These are phyloP conservation scores for Drosophila rhopaloa DNA, from an alignment of 1,140 invertebrate species.

Conservation along the genomic window DNA sequence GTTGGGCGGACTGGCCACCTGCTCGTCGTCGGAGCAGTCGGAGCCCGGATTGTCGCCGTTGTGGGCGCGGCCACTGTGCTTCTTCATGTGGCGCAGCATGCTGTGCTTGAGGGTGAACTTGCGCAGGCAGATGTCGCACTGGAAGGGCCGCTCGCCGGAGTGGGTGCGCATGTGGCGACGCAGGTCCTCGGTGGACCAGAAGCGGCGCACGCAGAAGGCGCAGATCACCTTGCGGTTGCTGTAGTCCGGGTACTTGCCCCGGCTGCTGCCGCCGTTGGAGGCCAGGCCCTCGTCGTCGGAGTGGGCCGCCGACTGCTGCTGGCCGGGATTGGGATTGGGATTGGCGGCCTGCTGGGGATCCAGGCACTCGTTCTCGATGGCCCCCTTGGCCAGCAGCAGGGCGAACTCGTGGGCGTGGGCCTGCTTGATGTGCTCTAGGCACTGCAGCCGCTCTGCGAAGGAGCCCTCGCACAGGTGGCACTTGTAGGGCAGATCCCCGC, in stretches of 20 bases:
- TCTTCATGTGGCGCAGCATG: conserved; percentile 96
- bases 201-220: conserved; percentile 95
- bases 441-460: conserved; percentile 91
- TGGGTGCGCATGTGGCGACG: conserved; percentile 96
- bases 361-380: conserved; percentile 87
- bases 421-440: conserved; percentile 92
- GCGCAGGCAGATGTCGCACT: conserved; percentile 92
- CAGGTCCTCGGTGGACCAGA: conserved; percentile 97
- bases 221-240: conserved; percentile 95
- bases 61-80: conserved; percentile 87
- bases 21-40: conserved; percentile 85
- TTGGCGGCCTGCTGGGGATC: conserved; percentile 10
- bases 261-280: conserved; percentile 20
- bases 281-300: conserved; percentile 52
- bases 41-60: conserved; percentile 77
- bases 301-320: conserved; percentile 52
- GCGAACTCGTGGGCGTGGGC: conserved; percentile 90
- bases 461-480: conserved; percentile 96
- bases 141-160: conserved; percentile 90
- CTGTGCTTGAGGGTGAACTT: conserved; percentile 96
- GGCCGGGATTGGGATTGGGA: conserved; percentile 41
- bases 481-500: conserved; percentile 92
- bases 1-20: conserved; percentile 61
- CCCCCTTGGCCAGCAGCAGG: conserved; percentile 91
- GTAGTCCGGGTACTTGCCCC: conserved; percentile 92